phyloP scores from a whole-genome alignment of 1,140 invertebrate genomes.

The Ceratina calcarata region DNA sequence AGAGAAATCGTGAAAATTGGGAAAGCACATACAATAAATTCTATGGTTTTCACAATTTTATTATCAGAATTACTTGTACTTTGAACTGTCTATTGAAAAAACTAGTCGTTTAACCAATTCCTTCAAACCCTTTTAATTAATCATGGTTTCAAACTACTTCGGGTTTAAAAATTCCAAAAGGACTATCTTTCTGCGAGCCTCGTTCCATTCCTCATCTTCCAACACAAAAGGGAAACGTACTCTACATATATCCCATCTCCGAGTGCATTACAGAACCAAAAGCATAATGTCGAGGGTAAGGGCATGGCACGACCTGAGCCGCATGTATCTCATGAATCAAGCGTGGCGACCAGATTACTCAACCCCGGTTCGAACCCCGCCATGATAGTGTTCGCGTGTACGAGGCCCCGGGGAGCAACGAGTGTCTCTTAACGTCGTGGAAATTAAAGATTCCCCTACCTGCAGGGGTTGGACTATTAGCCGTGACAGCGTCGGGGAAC shows the following conservation, averaged over 20 bases:
- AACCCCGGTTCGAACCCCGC: not conserved
- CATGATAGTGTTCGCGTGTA: conserved; percentile 9
- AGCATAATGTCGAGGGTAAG: too few species aligned
- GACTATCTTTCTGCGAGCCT: not conserved
- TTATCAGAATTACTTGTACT: too few species aligned
- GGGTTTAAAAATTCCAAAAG: not conserved
- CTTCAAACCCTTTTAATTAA: too few species aligned
- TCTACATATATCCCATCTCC: not conserved
- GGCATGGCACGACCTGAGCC: not conserved
- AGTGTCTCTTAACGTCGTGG: conserved; percentile 64
- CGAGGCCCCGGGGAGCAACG: conserved; percentile 60
- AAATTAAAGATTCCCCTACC: conserved; percentile 71
- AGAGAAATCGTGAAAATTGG: not conserved
- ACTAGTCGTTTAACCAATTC: not conserved
- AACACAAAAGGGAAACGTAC: not conserved
- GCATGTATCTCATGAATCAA: conserved; percentile 40
- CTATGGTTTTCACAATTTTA: not conserved
- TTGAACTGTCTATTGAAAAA: not conserved
- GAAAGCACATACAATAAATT: not conserved
- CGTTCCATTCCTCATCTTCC: not conserved
- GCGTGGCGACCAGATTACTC: conserved; percentile 32
- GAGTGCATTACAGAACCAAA: not conserved
- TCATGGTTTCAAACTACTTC: too few species aligned
- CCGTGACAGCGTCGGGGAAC: conserved; percentile 48
- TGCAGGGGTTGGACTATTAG: conserved; percentile 39